These are phyloP conservation scores for Pseudopodoces humilis DNA, from an alignment of 2,113 vertebrate species.

Conservation along the genomic window DNA sequence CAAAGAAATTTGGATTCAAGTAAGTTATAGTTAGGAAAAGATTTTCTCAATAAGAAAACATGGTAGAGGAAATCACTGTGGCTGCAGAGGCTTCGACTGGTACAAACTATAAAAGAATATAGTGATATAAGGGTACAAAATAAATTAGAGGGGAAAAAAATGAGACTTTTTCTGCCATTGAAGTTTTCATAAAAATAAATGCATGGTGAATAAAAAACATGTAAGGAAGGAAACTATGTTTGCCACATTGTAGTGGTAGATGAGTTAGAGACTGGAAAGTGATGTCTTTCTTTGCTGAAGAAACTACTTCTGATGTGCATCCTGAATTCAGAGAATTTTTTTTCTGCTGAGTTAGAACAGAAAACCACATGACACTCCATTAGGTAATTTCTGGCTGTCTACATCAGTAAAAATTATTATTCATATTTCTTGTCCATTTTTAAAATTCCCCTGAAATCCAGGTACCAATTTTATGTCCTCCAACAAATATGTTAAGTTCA, in stretches of 20 bases:
- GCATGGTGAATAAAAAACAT: not conserved
- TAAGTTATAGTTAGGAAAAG: not conserved
- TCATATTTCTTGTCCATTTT: not conserved
- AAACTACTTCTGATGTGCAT: not conserved
- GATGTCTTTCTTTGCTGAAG: not conserved
- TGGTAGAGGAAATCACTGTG: not conserved
- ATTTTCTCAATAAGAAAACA: not conserved
- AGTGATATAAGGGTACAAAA: not conserved
- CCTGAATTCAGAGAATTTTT: not conserved
- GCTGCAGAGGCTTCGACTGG: not conserved
- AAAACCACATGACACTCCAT: not conserved
- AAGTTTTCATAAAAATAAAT: not conserved
- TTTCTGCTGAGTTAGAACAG: not conserved
- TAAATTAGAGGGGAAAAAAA: not conserved
- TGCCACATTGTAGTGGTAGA: not conserved
- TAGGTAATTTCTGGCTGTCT: not conserved
- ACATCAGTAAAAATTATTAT: not conserved
- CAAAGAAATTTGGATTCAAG: not conserved
- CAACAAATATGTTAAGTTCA: not conserved
- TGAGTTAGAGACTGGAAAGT: not conserved
- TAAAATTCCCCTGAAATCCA: not conserved
- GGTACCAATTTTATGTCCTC: not conserved
- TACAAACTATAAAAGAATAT: not conserved
- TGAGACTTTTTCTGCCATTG: not conserved
- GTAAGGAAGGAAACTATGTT: not conserved